These are phyloP conservation scores for Tringa solitaria DNA, from an alignment of 2,113 vertebrate genomes.

Conservation along the genomic window DNA sequence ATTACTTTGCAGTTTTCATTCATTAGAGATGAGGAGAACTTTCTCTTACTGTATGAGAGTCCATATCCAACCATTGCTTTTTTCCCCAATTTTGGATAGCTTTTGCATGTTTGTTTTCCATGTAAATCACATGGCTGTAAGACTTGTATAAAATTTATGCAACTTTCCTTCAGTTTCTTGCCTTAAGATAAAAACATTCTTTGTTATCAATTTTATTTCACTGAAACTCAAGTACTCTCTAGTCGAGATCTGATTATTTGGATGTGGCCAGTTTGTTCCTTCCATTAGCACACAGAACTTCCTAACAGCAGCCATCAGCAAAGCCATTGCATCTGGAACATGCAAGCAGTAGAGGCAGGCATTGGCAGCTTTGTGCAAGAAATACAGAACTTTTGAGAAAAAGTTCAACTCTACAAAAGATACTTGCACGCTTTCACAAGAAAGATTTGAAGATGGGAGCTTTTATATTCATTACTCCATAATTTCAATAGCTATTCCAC, in stretches of 20 bases:
- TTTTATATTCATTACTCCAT: background rate
- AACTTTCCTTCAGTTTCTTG: constrained; percentile 42
- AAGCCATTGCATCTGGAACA: constrained; percentile 24
- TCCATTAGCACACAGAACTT: background rate
- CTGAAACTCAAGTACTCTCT: background rate
- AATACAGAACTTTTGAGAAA: background rate
- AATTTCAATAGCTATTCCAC: background rate
- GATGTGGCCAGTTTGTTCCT: background rate
- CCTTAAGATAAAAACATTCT: constrained; percentile 50
- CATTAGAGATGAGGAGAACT: constrained; percentile 26
- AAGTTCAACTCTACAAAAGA: background rate
- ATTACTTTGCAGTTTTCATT: background rate
- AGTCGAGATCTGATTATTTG: background rate
- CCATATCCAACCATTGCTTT: constrained; percentile 43
- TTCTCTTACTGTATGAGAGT: constrained; percentile 46
- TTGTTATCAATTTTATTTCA: constrained; percentile 12
- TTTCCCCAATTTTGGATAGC: constrained; percentile 17
- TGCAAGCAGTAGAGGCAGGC: background rate
- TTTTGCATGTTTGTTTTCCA: constrained; percentile 33
- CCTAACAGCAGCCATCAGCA: background rate
- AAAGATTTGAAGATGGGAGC: background rate
- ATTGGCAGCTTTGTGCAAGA: constrained; percentile 1
- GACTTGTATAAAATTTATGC: constrained; percentile 24
- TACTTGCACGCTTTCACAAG: background rate
- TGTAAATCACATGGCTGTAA: constrained; percentile 34